phyloP scores from a whole-genome alignment of 2,113 vertebrate genomes.

The Tricholaema leucomelas region DNA sequence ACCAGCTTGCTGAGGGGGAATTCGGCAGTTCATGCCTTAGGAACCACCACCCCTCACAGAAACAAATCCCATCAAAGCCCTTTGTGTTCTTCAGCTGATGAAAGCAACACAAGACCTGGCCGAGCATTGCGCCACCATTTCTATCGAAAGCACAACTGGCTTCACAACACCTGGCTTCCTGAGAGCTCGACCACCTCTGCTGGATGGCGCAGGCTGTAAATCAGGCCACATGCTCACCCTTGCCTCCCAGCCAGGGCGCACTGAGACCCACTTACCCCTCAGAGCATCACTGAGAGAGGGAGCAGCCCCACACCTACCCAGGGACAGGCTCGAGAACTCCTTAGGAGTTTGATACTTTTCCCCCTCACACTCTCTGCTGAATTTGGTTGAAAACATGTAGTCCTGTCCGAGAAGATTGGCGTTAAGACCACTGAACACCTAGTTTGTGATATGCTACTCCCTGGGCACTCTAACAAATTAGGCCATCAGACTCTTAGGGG shows the following conservation, averaged over 20 bases:
- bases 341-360: not conserved
- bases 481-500: too few species aligned
- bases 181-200: not conserved
- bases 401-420: accelerated
- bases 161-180: not conserved
- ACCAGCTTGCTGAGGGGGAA: not conserved
- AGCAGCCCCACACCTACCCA: not conserved
- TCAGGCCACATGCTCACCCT: not conserved
- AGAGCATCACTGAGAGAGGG: not conserved
- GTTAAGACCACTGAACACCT: not conserved
- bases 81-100: accelerated
- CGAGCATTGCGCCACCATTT: not conserved
- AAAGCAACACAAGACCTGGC: not conserved
- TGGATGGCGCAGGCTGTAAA: not conserved
- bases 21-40: accelerated
- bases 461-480: not conserved
- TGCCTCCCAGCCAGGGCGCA: accelerated
- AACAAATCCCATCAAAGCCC: not conserved
- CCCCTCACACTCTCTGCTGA: not conserved
- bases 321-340: accelerated
- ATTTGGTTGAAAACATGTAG: not conserved
- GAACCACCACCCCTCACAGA: accelerated
- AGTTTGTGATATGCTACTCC: not conserved
- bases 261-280: not conserved
- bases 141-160: accelerated